Evolutionary conservation across 92 coral and sea anemone genomes (phyloP).

Genomic region (Palythoa grandis): DNA sequence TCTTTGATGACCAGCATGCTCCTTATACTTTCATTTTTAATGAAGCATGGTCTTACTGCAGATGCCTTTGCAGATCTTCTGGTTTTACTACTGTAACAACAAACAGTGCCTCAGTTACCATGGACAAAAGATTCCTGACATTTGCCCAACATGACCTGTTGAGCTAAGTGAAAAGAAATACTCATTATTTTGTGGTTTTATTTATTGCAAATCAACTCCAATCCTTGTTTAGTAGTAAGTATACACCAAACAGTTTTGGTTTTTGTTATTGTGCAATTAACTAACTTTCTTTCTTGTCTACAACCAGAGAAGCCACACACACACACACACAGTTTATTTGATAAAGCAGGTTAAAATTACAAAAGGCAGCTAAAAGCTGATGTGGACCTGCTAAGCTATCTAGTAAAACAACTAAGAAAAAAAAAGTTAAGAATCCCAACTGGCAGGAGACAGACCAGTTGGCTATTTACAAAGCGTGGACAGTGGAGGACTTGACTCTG

Average conservation of each 20-base stretch:
- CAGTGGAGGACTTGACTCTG: too few relatives aligned
- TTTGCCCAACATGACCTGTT: conserved; percentile 34
- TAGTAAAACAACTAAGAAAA: too few relatives aligned
- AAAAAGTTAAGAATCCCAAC: too few relatives aligned
- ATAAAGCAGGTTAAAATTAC: too few relatives aligned
- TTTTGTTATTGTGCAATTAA: too few relatives aligned
- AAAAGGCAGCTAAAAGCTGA: too few relatives aligned
- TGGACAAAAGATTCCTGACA: conserved; percentile 27
- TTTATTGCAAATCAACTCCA: conserved; percentile 40
- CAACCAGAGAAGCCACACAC: too few relatives aligned
- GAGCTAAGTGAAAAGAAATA: conserved; percentile 7
- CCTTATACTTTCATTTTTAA: conserved; percentile 3
- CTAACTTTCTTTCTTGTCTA: too few relatives aligned
- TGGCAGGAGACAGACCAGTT: too few relatives aligned
- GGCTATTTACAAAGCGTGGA: too few relatives aligned
- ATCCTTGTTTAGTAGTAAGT: conserved; percentile 33
- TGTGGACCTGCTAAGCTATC: too few relatives aligned
- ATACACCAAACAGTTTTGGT: not conserved
- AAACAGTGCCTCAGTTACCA: conserved; percentile 27
- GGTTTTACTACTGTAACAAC: conserved; percentile 28
- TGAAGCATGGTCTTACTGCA: conserved; percentile 35
- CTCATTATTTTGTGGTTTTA: conserved; percentile 40
- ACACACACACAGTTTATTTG: too few relatives aligned
- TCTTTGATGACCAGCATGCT: conserved; percentile 31
- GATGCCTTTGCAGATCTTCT: conserved; percentile 36